Evolutionary conservation across 2,797 vertebrate species (phyloP), one percentile per base, ranked within the genome.

Genomic region (Danio aesculapii): DNA sequence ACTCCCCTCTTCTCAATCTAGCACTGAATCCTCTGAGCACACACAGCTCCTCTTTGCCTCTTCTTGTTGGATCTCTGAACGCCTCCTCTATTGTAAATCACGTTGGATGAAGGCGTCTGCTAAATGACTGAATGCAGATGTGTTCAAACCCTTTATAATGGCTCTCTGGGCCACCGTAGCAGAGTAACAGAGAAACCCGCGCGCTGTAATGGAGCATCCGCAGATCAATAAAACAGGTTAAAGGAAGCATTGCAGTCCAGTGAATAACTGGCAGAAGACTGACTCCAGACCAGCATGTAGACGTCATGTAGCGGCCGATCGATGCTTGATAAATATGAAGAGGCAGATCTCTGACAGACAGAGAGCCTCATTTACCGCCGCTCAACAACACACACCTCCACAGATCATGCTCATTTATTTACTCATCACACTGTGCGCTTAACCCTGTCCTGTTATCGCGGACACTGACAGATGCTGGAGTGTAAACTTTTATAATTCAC

Each of bases 171-270:
- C 30, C 30, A 30, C 30, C 30, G 30, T 30, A 30, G 30, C 30
- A 30, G n/a, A n/a, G n/a, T n/a, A n/a, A 30, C 11, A 8, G 67
- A 69, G 21, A 69, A 47, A 8, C 66, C 7, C n/a, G 6, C 47
- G 4, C 86, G 90, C 83, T 78, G 84, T 92, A 91, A 89, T 89
- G 83, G 87, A 84, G 93, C 72, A 80, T 50, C 83, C 83, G 75
- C 83, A 86, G 90, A 93, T 95, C 93, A 93, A 94, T 93, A 91
- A 82, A 82, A 74, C 85, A 87, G 87, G 88, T 91, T 92, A 92
- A 93, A 93, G 91, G 91, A 94, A 91, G 87, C 89, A 87, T 89
- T 85, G 88, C 75, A 90, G 90, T 89, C 89, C 88, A 89, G 91
- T 92, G 93, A 95, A 93, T 86, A 94, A 91, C 92, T 89, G 89